phyloP scores from a whole-genome alignment of 2,888 invertebrate genomes.

The Seladonia tumulorum region DNA sequence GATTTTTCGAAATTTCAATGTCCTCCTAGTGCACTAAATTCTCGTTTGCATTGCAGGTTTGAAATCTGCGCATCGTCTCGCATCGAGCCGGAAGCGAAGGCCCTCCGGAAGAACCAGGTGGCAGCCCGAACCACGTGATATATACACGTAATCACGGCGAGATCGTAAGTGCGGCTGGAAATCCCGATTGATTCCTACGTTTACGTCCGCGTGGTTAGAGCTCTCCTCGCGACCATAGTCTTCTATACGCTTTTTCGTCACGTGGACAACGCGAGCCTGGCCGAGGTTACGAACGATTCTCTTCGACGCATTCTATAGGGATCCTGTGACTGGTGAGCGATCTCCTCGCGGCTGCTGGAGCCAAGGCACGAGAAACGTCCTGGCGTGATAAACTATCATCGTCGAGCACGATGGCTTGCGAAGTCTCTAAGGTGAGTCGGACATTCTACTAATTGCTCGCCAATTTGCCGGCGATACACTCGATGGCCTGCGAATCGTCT shows the following conservation, averaged over 20 bases:
- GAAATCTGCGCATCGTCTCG: not conserved
- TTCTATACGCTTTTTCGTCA: not conserved
- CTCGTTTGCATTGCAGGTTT: slow-evolving; percentile 49
- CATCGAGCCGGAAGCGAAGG: slow-evolving; percentile 26
- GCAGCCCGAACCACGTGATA: slow-evolving; percentile 28
- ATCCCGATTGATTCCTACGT: slow-evolving; percentile 45
- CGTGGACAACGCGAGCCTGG: not conserved
- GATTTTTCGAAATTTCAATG: not conserved
- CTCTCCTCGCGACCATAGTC: slow-evolving; percentile 8
- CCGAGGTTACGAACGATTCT: not conserved
- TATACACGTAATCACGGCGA: not conserved
- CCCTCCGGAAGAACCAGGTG: slow-evolving; percentile 30
- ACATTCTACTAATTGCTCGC: slow-evolving; percentile 37
- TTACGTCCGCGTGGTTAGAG: slow-evolving; percentile 28
- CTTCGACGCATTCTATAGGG: slow-evolving; percentile 28
- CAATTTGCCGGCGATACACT: slow-evolving; percentile 24
- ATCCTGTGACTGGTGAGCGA: slow-evolving; percentile 38
- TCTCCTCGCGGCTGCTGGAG: slow-evolving; percentile 36
- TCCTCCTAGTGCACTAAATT: not conserved
- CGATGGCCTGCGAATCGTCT: slow-evolving; percentile 44
- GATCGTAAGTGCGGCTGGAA: slow-evolving; percentile 45
- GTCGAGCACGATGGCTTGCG: slow-evolving; percentile 77
- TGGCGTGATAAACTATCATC: slow-evolving; percentile 71
- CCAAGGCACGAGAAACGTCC: slow-evolving; percentile 65
- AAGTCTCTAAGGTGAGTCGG: slow-evolving; percentile 71